phyloP scores from a whole-genome alignment of 2,797 vertebrate genomes.

The Echeneis naucrates region DNA sequence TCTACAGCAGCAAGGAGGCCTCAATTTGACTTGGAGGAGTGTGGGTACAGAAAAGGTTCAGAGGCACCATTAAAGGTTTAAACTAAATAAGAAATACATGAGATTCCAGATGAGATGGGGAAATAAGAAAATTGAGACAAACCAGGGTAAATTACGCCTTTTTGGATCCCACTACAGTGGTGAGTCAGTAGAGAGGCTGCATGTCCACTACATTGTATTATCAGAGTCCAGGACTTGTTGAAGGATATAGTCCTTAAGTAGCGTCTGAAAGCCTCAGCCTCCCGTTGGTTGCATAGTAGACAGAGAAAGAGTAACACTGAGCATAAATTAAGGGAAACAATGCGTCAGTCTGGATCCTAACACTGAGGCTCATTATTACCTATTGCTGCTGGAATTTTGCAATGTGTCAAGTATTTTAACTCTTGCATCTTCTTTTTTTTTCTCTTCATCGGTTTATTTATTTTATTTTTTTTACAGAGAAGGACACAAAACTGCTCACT shows the following conservation, averaged over 20 bases:
- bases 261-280: slow-evolving; percentile 48
- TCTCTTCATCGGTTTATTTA: too few species aligned
- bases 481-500: slow-evolving; percentile 40
- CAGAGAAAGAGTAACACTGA: slow-evolving; percentile 38
- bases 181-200: slow-evolving; percentile 19
- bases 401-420: slow-evolving; percentile 16
- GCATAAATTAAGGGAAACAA: slow-evolving; percentile 18
- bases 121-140: not conserved
- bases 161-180: slow-evolving; percentile 18
- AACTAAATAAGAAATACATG: not conserved
- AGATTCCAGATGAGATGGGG: slow-evolving; percentile 11
- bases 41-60: slow-evolving; percentile 7
- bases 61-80: not conserved
- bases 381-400: not conserved
- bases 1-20: slow-evolving; percentile 4
- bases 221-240: slow-evolving; percentile 42
- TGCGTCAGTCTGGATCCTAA: slow-evolving; percentile 26
- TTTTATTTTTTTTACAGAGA: slow-evolving; percentile 6
- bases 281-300: slow-evolving; percentile 37
- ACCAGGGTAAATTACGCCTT: slow-evolving; percentile 17
- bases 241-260: slow-evolving; percentile 45
- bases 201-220: slow-evolving; percentile 34
- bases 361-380: slow-evolving; percentile 7
- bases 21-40: slow-evolving; percentile 9
- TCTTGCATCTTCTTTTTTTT: slow-evolving; percentile 13